Conservation (phyloP, 1,140 invertebrate species). For the Macrostomum lignano region DNA sequence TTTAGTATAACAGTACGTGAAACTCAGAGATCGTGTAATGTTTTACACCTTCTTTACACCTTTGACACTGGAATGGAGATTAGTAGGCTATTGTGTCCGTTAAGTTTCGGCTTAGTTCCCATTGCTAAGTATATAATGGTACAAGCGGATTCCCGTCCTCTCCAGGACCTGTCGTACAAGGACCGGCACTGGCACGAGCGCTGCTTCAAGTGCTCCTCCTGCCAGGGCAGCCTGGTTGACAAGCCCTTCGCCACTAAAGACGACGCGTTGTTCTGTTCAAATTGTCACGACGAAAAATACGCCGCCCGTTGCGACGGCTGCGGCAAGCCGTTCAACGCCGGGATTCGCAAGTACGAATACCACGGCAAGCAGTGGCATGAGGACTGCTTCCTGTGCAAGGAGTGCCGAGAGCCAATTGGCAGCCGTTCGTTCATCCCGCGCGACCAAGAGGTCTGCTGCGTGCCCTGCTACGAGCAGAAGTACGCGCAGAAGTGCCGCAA, state of each 20-base stretch:
- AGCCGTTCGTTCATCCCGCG: conserved; percentile 96
- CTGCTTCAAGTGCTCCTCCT: conserved; percentile 92
- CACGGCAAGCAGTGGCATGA: conserved; percentile 99
- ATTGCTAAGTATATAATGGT: too few species aligned
- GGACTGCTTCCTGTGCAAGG: conserved; percentile 90
- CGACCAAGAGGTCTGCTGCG: conserved; percentile 94
- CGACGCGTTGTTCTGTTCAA: conserved; percentile 83
- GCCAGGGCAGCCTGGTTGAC: conserved; percentile 80
- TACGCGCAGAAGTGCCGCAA: conserved; percentile 70
- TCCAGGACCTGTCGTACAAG: conserved; percentile 94
- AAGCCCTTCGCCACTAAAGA: conserved; percentile 90
- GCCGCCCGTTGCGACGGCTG: conserved; percentile 93
- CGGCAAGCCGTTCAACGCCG: conserved; percentile 40
- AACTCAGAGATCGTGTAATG: too few species aligned
- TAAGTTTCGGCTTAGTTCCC: too few species aligned
- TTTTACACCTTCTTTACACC: too few species aligned
- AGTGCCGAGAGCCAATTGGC: conserved; percentile 85
- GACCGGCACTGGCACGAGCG: conserved; percentile 82
- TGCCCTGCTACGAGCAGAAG: conserved; percentile 90
- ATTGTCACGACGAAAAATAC: conserved; percentile 93
- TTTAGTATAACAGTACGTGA: too few species aligned
- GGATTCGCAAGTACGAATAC: conserved; percentile 99
- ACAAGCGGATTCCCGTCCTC: too few species aligned
- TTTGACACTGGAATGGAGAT: too few species aligned
- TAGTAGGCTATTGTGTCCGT: too few species aligned